Percentiles rank a stretch among this genome's conserved stretches.
Conservation (phyloP, 2,888 invertebrate species). For the Elgonia sp. region DNA sequence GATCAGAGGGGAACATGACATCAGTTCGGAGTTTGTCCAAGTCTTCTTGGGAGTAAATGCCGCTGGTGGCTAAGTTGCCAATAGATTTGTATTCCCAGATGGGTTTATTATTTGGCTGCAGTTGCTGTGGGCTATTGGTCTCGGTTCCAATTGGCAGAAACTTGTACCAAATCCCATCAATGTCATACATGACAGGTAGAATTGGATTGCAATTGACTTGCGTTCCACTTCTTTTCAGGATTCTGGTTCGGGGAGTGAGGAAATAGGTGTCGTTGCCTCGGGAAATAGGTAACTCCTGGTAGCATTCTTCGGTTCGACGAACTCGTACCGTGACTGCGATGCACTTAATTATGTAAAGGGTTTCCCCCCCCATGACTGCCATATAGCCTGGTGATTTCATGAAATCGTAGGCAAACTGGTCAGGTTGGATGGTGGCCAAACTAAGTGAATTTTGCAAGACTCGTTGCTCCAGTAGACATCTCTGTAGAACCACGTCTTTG, state of each 20-base stretch:
- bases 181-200: no score
- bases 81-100: no score
- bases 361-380: slow-evolving; percentile 78
- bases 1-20: slow-evolving; percentile 8
- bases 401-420: no score
- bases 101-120: neutral
- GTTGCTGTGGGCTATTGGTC: neutral
- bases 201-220: no score
- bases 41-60: no score
- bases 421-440: slow-evolving; percentile 75
- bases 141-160: slow-evolving; percentile 69
- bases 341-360: slow-evolving; percentile 79
- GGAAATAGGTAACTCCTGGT: no score
- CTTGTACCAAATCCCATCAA: no score
- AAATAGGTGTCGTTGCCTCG: slow-evolving; percentile 40
- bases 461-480: slow-evolving; percentile 78
- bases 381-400: slow-evolving; percentile 79
- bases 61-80: no score
- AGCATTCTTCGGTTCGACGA: slow-evolving; percentile 72
- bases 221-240: no score
- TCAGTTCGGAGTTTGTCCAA: neutral
- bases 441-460: slow-evolving; percentile 77
- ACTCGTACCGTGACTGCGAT: slow-evolving; percentile 75
- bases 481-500: slow-evolving; percentile 74
- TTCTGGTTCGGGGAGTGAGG: no score